phyloP scores from a whole-genome alignment of 2,888 invertebrate species.

The Drosophila borborema region DNA sequence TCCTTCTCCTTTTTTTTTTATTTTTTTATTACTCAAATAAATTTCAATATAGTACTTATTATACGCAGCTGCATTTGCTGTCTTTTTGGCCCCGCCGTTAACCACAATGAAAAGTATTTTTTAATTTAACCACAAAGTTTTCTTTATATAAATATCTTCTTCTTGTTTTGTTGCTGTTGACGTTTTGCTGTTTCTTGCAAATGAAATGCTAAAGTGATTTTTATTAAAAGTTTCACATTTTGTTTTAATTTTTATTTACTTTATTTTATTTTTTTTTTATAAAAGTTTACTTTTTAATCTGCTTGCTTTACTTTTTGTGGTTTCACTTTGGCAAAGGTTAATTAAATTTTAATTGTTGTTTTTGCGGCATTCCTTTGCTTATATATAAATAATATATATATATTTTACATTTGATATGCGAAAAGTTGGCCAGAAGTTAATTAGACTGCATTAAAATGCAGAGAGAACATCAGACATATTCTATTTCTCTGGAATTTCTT shows the following conservation, averaged over 20 bases:
- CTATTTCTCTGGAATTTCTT: not conserved
- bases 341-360: conserved; percentile 65
- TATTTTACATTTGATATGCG: conserved; percentile 40
- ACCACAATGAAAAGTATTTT: conserved; percentile 64
- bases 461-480: not conserved
- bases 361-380: not conserved
- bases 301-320: conserved; percentile 51
- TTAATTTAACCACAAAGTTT: conserved; percentile 79
- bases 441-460: conserved; percentile 48
- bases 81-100: conserved; percentile 23
- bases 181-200: conserved; percentile 39
- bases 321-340: conserved; percentile 58
- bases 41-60: conserved; percentile 65
- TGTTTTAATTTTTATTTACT: not conserved
- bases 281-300: conserved; percentile 72
- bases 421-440: conserved; percentile 50
- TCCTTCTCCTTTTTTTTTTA: conserved; percentile 7
- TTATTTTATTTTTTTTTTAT: not conserved
- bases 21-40: conserved; percentile 53
- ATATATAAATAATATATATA: not conserved
- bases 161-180: conserved; percentile 9
- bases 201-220: conserved; percentile 75
- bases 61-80: conserved; percentile 44
- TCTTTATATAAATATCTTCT: conserved; percentile 36
- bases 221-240: conserved; percentile 60